These are phyloP conservation scores for Gadus macrocephalus DNA, from an alignment of 2,113 vertebrate genomes.

Conservation along the genomic window DNA sequence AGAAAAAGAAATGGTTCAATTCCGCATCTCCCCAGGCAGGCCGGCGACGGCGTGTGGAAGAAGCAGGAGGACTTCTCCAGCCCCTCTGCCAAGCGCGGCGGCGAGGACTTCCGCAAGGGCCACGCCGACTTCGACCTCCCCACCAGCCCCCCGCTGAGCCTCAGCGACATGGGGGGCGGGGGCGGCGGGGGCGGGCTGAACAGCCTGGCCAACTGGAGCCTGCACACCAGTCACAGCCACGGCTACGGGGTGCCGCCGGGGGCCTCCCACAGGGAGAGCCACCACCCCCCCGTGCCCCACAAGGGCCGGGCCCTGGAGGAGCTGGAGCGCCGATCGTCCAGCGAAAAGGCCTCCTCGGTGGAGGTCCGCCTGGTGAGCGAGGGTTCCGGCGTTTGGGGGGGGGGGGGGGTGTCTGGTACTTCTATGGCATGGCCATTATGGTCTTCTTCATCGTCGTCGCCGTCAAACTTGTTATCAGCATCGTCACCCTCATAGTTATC, in stretches of 20 bases:
- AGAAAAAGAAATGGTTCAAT: not conserved
- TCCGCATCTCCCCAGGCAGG: slow-evolving; percentile 75
- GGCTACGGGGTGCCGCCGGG: slow-evolving; percentile 46
- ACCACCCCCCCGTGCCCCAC: slow-evolving; percentile 74
- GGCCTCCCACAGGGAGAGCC: slow-evolving; percentile 64
- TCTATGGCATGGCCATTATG: too few species aligned
- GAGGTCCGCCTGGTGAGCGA: slow-evolving; percentile 81
- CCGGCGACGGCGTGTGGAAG: slow-evolving; percentile 85
- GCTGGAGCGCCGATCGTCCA: slow-evolving; percentile 75
- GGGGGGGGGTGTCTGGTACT: too few species aligned
- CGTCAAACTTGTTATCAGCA: not conserved
- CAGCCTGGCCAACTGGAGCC: slow-evolving; percentile 72
- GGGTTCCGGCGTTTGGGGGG: too few species aligned
- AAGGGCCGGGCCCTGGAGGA: slow-evolving; percentile 82
- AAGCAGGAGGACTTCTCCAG: slow-evolving; percentile 77
- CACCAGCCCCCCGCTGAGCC: slow-evolving; percentile 80
- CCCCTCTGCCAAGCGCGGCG: slow-evolving; percentile 83
- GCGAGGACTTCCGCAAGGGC: not conserved
- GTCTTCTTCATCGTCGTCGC: not conserved
- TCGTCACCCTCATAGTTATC: too few species aligned
- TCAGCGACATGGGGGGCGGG: slow-evolving; percentile 74
- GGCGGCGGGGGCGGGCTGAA: slow-evolving; percentile 32
- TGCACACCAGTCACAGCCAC: slow-evolving; percentile 56
- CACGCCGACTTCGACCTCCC: slow-evolving; percentile 75
- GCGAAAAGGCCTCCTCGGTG: slow-evolving; percentile 85